phyloP scores from a whole-genome alignment of 2,888 invertebrate species.

The Lasioglossum marginatum region DNA sequence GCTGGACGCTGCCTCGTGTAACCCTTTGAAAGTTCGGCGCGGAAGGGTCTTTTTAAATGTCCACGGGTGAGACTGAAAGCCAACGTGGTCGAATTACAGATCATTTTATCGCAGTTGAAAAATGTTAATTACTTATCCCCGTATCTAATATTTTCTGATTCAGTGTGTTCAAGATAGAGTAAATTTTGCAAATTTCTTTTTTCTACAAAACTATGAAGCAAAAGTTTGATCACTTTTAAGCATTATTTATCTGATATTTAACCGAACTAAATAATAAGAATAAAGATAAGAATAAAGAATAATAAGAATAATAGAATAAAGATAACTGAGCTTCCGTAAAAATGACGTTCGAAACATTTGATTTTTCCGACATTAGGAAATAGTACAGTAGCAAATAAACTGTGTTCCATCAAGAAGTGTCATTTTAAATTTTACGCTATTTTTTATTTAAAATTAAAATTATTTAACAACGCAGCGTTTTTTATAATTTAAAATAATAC shows the following conservation, averaged over 20 bases:
- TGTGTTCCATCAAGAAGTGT: no score
- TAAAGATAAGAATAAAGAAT: no score
- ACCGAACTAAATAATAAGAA: no score
- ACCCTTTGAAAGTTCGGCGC: neutral
- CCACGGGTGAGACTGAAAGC: neutral
- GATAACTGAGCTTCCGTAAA: neutral
- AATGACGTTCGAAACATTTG: neutral
- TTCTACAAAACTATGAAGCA: neutral
- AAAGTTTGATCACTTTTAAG: no score
- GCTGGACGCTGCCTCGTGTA: neutral
- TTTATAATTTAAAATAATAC: no score
- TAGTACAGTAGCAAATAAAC: no score
- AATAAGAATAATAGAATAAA: no score
- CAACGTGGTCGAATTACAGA: neutral
- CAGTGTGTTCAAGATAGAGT: neutral
- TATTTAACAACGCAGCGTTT: no score
- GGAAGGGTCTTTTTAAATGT: neutral
- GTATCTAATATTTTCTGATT: no score
- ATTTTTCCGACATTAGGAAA: neutral
- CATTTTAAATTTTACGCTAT: no score
- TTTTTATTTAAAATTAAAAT: no score
- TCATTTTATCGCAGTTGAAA: neutral
- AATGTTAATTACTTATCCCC: neutral
- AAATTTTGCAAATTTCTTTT: neutral
- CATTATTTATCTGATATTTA: neutral